Evolutionary conservation across 2,888 invertebrate genomes (phyloP), one percentile per base, ranked within the genome.

Genomic region (Allolobophora icterica): DNA sequence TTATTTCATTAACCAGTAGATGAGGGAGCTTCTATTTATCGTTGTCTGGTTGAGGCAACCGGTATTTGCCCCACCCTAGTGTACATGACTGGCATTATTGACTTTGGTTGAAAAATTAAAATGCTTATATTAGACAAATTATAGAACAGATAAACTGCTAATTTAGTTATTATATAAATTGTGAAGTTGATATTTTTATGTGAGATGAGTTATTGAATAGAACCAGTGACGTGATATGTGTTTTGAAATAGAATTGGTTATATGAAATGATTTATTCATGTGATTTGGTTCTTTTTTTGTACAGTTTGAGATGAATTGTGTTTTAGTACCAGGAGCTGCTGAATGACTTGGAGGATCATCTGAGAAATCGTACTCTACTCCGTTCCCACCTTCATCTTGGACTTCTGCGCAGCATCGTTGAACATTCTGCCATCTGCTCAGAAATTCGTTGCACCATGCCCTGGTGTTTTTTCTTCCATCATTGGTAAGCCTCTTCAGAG

Each of bases 371-470:
- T 30, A 71, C 71, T 71, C 71, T 71, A 1, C 71, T 71, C 1
- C n/a, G 5, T 71, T 71, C 71, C 3, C 71, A 8, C 8, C 71
- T 71, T n/a, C 71, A 71, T 71, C n/a, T 30, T 30, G 19, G n/a
- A n/a, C 71, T 71, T 71, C 71, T 71, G 3, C 30, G 13, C 8
- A n/a, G 6, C 71, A 71, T 71, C 71, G n/a, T 71, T n/a, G 71
- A 71, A 30, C 71, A 71, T 8, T 71, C 71, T n/a, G 71, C n/a
- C 71, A n/a, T 71, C n/a, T 71, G 71, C 71, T n/a, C 71, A 6
- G 71, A 71, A 71, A 71, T 71, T 71, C 71, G 71, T 71, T 71
- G 71, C 71, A 71, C 71, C n/a, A 11, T 71, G 71, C 71, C 71
- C 17, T 71, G 71, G 71, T 71, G 71, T n/a, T 71, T 71, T 1